Percentiles rank a stretch among this genome's conserved stretches.
Conservation (phyloP, 2,113 vertebrate genomes). For the Sphaerodactylus townsendi region DNA sequence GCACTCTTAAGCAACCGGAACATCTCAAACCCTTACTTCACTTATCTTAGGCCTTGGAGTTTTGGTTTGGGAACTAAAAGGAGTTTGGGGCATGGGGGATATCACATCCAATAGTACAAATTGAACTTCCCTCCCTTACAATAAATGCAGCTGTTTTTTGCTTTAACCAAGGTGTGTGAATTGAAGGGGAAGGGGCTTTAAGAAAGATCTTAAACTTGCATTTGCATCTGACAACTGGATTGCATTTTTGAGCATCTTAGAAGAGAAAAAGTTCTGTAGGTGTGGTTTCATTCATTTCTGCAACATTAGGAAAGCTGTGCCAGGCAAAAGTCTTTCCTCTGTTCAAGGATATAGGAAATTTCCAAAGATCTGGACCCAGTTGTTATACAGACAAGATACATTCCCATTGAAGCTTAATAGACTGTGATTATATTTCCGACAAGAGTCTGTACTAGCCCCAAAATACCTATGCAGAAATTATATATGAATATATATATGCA, state of each 20-base stretch:
- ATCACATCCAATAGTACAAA: too few relatives aligned
- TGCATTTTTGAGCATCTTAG: neutral
- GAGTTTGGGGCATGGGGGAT: too few relatives aligned
- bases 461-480: neutral
- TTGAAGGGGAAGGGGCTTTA: too few relatives aligned
- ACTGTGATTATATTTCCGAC: neutral
- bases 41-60: too few relatives aligned
- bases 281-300: neutral
- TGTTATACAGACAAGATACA: slow-evolving; percentile 12
- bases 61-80: too few relatives aligned
- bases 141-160: neutral
- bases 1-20: too few relatives aligned
- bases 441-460: neutral
- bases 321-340: neutral
- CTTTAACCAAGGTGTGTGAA: neutral
- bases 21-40: too few relatives aligned
- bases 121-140: too few relatives aligned
- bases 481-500: neutral
- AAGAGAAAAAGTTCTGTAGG: neutral
- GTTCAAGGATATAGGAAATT: neutral
- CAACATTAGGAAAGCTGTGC: neutral
- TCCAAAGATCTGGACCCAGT: neutral
- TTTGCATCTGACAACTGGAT: too few relatives aligned
- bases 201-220: too few relatives aligned
- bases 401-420: neutral